Evolutionary conservation across 2,797 vertebrate species (phyloP), one percentile per base, ranked within the genome.

Genomic region (Rhadinocentrus ornatus): DNA sequence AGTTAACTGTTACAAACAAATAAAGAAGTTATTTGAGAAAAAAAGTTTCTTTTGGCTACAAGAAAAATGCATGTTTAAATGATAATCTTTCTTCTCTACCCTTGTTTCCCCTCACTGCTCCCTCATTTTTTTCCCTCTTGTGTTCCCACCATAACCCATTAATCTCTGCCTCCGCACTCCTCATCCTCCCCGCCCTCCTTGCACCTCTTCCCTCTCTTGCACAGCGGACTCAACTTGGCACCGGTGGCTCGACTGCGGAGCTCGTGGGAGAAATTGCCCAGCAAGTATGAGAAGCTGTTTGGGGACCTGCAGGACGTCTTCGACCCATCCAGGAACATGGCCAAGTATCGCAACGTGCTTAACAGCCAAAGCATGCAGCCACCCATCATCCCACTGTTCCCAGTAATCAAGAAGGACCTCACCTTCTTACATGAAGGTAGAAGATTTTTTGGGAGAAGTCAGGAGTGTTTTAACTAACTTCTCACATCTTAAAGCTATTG

Each of bases 361-460:
- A 98, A 96, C 94, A 97, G 96, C 94, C 97, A 99, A 89, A 98
- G 96, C 89, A 96, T 98, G 94, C 97, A 99, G 84, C 96, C 97
- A 8, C 97, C 97, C 62, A 97, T 99, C 92, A 99, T 99, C 89
- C 97, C 97, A 0, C 95, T 99, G 69, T 98, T 99, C 79, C 97
- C 97, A 0, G 96, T 99, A 76, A 95, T 99, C 90, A 99, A 99
- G 95, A 99, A 99, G 89, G 97, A 99, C 75, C 97, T 99, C 90
- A 99, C 97, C 6, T 99, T 99, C 91, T 94, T 99, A 37, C 98
- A 99, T 31, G 98, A 99, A 95, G 98, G 97, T 98, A 94, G 4
- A 50, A 18, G 4, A 20, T 26, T 35, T 20, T 24, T 31, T 44
- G 15, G 3, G 7, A 16, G 32, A 20, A 18, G 16, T 7, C 16